Evolutionary conservation across 2,888 invertebrate species (phyloP), one percentile per base, ranked within the genome.

Genomic region (Stenchaetothrips biformis): DNA sequence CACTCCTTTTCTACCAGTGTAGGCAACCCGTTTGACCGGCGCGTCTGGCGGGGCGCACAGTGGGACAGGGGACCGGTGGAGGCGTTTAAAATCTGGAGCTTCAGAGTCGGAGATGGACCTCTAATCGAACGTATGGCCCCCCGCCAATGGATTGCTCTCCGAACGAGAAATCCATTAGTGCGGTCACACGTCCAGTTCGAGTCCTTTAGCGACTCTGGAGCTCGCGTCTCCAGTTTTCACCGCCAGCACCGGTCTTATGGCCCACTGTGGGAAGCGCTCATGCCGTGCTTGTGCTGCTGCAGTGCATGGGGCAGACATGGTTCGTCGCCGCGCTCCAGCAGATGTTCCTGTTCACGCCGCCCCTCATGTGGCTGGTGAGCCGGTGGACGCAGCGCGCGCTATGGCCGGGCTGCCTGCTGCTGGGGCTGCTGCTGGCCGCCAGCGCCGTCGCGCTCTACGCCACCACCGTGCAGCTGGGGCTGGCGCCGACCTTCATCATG

Each of bases 261-360:
- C n/a, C n/a, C n/a, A n/a, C n/a, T n/a, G n/a, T n/a, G n/a, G n/a
- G 53, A 2, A 53, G 16, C 9, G 53, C 16, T 16, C 16, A 13
- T 53, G 13, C 67, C 67, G 21, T 37, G 11, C 78, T 82, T 78
- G 7, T 49, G 77, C 62, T 81, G 82, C 88, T 87, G 81, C 84
- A 91, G 91, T 92, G 92, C 84, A 86, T 92, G 27, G 92, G 92
- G 0, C 92, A 92, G 83, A 92, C 92, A 0, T 92, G 92, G 85
- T 92, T 92, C 84, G 84, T 92, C 80, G 92, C 92, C 77, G 92
- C 92, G 82, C 92, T 92, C 83, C 92, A 91, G 0, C 91, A 92
- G 85, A 85, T 92, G 27, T 92, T 92, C 84, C 87, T 89, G 0
- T 83, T 90, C 25, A 90, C 92, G 0, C 92, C 92, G 0, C 83